Conservation (phyloP, 2,113 vertebrate genomes). For the Misgurnus anguillicaudatus region DNA sequence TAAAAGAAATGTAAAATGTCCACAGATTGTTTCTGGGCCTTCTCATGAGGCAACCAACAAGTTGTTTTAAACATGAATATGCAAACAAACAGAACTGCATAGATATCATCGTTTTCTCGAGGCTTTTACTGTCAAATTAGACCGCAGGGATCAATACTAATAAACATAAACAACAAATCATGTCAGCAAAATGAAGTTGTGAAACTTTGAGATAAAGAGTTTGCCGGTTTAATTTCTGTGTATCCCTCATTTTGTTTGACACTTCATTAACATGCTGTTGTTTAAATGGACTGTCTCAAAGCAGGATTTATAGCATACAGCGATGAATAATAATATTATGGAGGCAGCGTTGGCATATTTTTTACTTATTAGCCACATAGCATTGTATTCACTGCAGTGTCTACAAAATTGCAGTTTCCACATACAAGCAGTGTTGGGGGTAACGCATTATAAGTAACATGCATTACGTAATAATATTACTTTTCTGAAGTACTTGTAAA, state of each 20-base stretch:
- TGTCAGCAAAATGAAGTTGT: constrained; percentile 24
- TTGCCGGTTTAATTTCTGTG: neutral
- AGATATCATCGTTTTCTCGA: constrained; percentile 1
- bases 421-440: neutral
- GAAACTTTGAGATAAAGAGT: neutral
- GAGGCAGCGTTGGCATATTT: neutral
- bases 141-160: constrained; percentile 21
- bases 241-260: neutral
- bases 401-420: neutral
- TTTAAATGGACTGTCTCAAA: constrained; percentile 23
- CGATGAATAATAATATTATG: neutral
- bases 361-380: constrained; percentile 13
- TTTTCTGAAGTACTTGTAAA: too few relatives aligned
- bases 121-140: neutral
- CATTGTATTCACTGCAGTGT: neutral
- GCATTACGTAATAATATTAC: too few relatives aligned
- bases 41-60: neutral
- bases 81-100: constrained; percentile 9
- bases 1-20: too few relatives aligned
- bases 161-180: constrained; percentile 25
- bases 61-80: neutral
- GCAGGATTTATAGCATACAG: constrained; percentile 8
- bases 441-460: too few relatives aligned
- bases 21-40: too few relatives aligned
- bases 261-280: neutral